Conservation (phyloP, 2,113 vertebrate genomes). For the Proterorhinus semilunaris region DNA sequence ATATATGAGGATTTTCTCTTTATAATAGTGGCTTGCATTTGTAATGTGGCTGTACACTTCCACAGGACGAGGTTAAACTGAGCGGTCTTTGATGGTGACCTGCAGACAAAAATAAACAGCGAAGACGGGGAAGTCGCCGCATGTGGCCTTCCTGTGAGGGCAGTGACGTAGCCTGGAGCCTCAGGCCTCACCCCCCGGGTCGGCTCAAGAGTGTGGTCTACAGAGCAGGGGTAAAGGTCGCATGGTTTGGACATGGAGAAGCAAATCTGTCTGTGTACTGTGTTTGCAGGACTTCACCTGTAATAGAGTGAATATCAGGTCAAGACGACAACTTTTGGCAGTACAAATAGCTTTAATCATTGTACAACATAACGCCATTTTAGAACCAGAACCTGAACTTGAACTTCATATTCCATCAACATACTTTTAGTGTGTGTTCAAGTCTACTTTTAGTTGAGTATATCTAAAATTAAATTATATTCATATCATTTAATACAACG, state of each 20-base stretch:
- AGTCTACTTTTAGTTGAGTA: too few relatives aligned
- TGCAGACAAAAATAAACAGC: neutral
- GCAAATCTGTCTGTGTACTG: neutral
- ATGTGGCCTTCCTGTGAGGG: neutral
- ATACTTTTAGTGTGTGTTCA: too few relatives aligned
- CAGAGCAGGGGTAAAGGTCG: neutral
- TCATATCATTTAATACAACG: too few relatives aligned
- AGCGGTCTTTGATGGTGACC: conserved; percentile 8
- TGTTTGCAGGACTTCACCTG: neutral
- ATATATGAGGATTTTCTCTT: too few relatives aligned
- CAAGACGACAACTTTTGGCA: too few relatives aligned
- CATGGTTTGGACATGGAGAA: neutral
- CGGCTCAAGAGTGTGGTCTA: neutral
- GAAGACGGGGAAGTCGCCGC: neutral
- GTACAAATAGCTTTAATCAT: too few relatives aligned
- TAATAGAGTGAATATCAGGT: neutral
- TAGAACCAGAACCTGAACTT: too few relatives aligned
- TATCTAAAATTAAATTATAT: too few relatives aligned
- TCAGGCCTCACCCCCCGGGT: neutral
- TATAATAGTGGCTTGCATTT: too few relatives aligned
- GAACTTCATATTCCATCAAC: too few relatives aligned
- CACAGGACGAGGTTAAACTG: neutral
- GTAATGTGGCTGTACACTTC: neutral
- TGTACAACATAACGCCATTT: too few relatives aligned
- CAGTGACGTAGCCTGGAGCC: neutral